A percentile compares a stretch with the other conserved stretches of the same genome.
Conservation (phyloP, 2,113 vertebrate species). For the Opisthocomus hoazin region DNA sequence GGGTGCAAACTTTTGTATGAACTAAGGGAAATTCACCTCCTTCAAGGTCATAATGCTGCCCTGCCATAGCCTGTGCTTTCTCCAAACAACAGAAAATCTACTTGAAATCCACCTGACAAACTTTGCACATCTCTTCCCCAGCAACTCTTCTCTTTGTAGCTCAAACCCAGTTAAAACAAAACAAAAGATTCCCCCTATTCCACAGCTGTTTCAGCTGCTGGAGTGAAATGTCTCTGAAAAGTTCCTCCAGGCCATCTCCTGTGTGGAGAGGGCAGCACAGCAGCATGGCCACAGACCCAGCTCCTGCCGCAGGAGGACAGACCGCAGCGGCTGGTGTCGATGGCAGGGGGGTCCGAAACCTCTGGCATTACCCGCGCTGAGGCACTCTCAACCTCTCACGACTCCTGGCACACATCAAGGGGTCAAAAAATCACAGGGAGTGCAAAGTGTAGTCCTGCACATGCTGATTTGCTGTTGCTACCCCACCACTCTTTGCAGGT, state of each 20-base stretch:
- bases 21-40: neutral
- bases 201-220: too few species aligned
- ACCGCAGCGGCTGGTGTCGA: too few species aligned
- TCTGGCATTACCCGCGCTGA: neutral
- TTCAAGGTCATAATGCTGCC: neutral
- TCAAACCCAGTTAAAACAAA: neutral
- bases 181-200: neutral
- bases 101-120: neutral
- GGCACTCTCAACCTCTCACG: too few species aligned
- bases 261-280: neutral
- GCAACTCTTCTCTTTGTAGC: neutral
- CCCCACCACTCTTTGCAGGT: neutral
- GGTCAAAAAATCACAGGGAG: too few species aligned
- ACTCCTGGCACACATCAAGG: neutral
- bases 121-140: neutral
- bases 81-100: neutral
- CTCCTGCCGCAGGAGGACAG: neutral
- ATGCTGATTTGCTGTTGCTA: neutral
- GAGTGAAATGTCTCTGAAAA: neutral
- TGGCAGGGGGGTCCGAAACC: neutral
- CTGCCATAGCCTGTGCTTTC: neutral
- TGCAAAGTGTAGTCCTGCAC: neutral
- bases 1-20: neutral
- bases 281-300: neutral
- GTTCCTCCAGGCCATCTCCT: neutral